Conservation (phyloP, 2,113 vertebrate genomes). For the Pyrgilauda ruficollis region DNA sequence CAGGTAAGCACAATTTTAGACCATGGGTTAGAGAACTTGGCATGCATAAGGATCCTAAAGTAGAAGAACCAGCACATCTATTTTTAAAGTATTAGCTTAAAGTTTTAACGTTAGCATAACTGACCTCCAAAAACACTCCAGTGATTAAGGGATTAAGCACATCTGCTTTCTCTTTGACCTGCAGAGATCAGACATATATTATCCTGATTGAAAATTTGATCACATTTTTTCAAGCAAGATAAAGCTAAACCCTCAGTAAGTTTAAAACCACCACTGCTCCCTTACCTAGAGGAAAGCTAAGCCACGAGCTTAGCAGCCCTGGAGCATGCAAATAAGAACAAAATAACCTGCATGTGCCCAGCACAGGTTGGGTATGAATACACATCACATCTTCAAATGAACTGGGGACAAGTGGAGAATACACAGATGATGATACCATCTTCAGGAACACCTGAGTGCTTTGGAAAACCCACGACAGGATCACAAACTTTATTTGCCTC, state of each 20-base stretch:
- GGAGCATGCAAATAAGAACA: background rate
- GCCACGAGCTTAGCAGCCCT: background rate
- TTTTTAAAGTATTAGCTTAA: conserved; percentile 33
- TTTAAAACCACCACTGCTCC: background rate
- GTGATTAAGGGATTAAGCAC: conserved; percentile 95
- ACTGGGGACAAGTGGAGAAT: background rate
- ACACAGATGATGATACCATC: background rate
- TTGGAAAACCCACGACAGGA: background rate
- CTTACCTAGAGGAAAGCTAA: background rate
- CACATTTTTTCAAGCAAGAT: conserved; percentile 25
- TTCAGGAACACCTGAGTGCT: background rate
- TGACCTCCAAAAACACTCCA: conserved; percentile 94
- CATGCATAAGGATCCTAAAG: background rate
- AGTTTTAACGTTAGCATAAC: conserved; percentile 59
- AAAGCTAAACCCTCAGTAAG: conserved; percentile 6
- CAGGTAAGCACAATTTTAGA: background rate
- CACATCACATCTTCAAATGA: background rate
- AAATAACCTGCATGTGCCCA: background rate
- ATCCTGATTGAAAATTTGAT: conserved; percentile 46
- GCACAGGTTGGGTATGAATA: fast-evolving
- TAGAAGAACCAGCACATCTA: background rate
- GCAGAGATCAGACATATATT: conserved; percentile 59
- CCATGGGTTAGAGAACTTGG: background rate
- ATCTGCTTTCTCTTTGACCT: conserved; percentile 91
- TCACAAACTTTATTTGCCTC: background rate